These are phyloP conservation scores for Hydrozoanthus tunicans DNA, from an alignment of 64 coral and sea anemone species.

Conservation along the genomic window DNA sequence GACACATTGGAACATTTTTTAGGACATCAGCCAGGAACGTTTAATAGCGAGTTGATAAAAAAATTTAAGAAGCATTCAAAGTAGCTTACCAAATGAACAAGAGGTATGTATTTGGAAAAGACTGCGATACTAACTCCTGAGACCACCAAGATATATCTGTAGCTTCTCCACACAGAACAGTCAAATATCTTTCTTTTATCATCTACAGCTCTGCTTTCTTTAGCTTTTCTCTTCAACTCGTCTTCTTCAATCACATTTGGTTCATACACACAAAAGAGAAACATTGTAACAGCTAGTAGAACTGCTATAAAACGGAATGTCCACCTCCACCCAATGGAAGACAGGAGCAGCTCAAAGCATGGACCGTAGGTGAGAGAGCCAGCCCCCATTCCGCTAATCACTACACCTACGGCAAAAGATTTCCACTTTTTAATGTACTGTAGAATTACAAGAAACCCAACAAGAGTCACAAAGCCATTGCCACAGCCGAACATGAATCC, in stretches of 20 bases:
- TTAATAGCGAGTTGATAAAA: not conserved
- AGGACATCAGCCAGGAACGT: not conserved
- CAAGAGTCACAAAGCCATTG: not conserved
- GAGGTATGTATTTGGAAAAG: not conserved
- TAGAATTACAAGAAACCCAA: slow-evolving; percentile 24
- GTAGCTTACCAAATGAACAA: not conserved
- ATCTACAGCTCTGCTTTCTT: not conserved
- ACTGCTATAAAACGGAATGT: slow-evolving; percentile 13
- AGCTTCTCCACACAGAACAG: slow-evolving; percentile 33
- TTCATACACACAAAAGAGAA: slow-evolving; percentile 30
- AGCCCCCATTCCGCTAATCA: slow-evolving; percentile 1
- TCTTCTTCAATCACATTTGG: slow-evolving; percentile 3
- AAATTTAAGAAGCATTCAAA: not conserved
- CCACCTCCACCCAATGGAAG: slow-evolving; percentile 36
- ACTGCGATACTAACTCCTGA: not conserved
- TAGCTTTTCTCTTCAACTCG: not conserved
- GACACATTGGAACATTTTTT: too few species aligned
- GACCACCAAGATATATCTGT: not conserved
- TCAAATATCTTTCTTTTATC: slow-evolving; percentile 6
- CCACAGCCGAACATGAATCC: slow-evolving; percentile 19
- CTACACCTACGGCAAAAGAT: not conserved
- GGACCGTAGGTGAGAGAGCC: slow-evolving; percentile 19
- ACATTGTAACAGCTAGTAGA: not conserved
- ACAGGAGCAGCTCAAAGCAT: not conserved
- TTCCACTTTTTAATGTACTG: slow-evolving; percentile 33